phyloP scores from a whole-genome alignment of 2,888 invertebrate genomes.

The Piscicola geometra region DNA sequence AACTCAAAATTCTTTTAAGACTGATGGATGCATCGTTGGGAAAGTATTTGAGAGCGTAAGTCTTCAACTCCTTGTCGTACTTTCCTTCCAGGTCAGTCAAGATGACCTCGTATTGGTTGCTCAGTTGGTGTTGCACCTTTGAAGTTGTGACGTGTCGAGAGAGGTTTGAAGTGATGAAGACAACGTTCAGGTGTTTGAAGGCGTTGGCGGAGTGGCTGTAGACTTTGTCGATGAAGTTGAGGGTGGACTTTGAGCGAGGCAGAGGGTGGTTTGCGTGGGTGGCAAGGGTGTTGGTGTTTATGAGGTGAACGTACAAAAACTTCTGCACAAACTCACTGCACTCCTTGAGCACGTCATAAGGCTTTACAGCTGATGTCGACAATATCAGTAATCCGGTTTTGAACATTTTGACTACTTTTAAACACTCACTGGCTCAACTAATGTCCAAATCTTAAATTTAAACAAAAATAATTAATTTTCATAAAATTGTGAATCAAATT shows the following conservation, averaged over 20 bases:
- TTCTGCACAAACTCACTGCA: constrained; percentile 37
- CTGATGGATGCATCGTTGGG: background rate
- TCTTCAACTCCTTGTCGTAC: constrained; percentile 15
- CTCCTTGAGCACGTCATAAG: constrained; percentile 31
- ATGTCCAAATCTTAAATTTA: background rate
- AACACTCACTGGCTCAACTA: no score
- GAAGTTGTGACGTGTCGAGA: background rate
- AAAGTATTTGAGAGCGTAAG: constrained; percentile 35
- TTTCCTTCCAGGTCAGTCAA: constrained; percentile 35
- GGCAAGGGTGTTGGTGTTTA: constrained; percentile 13
- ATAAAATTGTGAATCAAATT: no score
- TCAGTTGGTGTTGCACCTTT: constrained; percentile 23
- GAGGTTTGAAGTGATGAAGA: constrained; percentile 40
- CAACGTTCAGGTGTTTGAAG: constrained; percentile 34
- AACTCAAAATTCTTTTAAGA: background rate
- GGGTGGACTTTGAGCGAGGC: constrained; percentile 20
- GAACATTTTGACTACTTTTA: constrained; percentile 40
- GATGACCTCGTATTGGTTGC: constrained; percentile 36
- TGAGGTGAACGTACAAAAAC: constrained; percentile 42
- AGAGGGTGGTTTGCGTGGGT: constrained; percentile 12
- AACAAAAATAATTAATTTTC: no score
- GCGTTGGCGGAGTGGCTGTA: constrained; percentile 37
- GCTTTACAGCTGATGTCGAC: constrained; percentile 37
- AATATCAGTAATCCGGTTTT: constrained; percentile 41
- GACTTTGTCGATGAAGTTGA: constrained; percentile 35